These are phyloP conservation scores for Pygmarrhopalites habei DNA, from an alignment of 1,140 invertebrate genomes.

Conservation along the genomic window DNA sequence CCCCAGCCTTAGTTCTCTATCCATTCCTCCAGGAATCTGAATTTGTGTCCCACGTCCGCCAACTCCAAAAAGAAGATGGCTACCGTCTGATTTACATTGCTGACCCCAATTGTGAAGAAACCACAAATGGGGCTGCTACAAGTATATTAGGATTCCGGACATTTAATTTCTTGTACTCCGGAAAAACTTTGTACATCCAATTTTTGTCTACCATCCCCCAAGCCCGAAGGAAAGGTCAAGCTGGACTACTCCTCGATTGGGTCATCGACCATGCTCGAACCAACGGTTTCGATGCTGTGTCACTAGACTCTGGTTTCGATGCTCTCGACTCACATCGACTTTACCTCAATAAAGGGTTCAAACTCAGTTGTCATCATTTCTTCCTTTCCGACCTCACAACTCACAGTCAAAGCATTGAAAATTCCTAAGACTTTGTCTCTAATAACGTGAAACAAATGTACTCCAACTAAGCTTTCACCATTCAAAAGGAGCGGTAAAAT, in stretches of 20 bases:
- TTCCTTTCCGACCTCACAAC: no score
- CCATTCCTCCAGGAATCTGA: constrained; percentile 20
- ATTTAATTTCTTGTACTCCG: constrained; percentile 21
- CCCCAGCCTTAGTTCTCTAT: background rate
- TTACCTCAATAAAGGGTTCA: constrained; percentile 31
- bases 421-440: no score
- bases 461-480: no score
- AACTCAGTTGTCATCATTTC: constrained; percentile 28
- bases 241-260: constrained; percentile 16
- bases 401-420: no score
- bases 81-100: constrained; percentile 31
- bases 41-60: constrained; percentile 2
- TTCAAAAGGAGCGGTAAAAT: no score
- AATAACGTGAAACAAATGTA: no score
- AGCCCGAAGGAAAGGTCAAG: constrained; percentile 20
- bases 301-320: constrained; percentile 20
- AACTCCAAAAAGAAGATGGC: constrained; percentile 12
- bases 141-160: constrained; percentile 23
- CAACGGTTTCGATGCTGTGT: constrained; percentile 19
- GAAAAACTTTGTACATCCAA: constrained; percentile 31
- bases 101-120: no score
- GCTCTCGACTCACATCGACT: constrained; percentile 28
- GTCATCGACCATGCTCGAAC: constrained; percentile 14
- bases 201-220: constrained; percentile 20
- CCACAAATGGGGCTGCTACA: no score